phyloP scores from a whole-genome alignment of 2,888 invertebrate genomes.

The Lottia gigantea region DNA sequence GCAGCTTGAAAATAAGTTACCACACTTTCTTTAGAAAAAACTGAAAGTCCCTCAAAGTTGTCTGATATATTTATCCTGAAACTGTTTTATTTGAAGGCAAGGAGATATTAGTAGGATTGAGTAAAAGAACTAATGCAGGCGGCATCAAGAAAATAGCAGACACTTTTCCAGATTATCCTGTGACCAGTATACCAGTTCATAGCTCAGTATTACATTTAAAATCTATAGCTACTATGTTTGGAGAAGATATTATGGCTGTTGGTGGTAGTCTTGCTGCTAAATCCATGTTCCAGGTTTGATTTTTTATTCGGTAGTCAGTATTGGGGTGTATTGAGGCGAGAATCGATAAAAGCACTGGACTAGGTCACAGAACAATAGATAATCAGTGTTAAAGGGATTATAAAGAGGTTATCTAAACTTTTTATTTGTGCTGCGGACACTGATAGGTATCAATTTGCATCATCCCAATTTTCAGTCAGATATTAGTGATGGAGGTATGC shows the following conservation, averaged over 20 bases:
- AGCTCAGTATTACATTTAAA: constrained; percentile 22
- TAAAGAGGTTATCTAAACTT: background rate
- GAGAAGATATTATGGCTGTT: constrained; percentile 15
- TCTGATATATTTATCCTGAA: no score
- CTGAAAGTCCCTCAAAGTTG: no score
- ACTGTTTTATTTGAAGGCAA: constrained; percentile 16
- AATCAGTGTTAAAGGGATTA: no score
- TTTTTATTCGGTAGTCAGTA: no score
- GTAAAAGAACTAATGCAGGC: constrained; percentile 25
- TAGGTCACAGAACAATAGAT: no score
- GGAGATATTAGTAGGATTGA: constrained; percentile 30
- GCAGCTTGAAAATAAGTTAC: no score
- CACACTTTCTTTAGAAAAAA: no score
- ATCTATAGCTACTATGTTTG: constrained; percentile 23
- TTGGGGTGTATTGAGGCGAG: no score
- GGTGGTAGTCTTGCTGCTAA: constrained; percentile 12
- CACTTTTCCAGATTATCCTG: constrained; percentile 25
- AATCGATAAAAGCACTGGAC: no score
- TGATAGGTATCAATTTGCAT: no score
- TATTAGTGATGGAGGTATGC: no score
- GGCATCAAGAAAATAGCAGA: constrained; percentile 20
- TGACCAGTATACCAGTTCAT: constrained; percentile 17
- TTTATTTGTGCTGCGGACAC: no score
- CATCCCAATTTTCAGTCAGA: background rate
- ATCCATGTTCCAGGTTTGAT: constrained; percentile 16